Evolutionary conservation across 92 coral and sea anemone genomes (phyloP).

Genomic region (Galaxea fascicularis): DNA sequence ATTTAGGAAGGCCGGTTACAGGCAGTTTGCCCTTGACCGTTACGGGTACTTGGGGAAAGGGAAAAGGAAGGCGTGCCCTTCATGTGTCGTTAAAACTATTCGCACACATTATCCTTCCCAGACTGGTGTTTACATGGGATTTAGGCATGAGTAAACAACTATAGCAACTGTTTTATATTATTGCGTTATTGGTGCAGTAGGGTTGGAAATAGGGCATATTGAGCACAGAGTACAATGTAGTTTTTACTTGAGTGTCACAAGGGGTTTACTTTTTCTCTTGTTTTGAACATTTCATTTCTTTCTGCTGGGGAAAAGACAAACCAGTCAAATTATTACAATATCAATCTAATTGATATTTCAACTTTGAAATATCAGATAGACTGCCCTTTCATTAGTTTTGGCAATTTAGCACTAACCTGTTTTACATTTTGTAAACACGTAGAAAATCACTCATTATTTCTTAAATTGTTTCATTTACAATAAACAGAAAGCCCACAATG

Average conservation of each 20-base stretch:
- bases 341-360: not conserved
- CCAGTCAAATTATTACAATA: not conserved
- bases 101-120: conserved; percentile 40
- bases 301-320: not conserved
- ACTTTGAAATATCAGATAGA: not conserved
- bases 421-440: not conserved
- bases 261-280: not conserved
- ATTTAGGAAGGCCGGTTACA: conserved; percentile 58
- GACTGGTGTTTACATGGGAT: conserved; percentile 41
- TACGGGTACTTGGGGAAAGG: conserved; percentile 60
- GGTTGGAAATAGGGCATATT: not conserved
- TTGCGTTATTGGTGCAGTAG: not conserved
- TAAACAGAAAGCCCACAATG: not conserved
- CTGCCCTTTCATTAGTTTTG: not conserved
- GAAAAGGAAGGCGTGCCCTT: conserved; percentile 62
- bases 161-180: not conserved
- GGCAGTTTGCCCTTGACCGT: conserved; percentile 42
- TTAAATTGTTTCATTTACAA: not conserved
- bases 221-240: not conserved
- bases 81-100: conserved; percentile 56
- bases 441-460: not conserved
- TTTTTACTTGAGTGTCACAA: not conserved
- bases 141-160: conserved; percentile 4
- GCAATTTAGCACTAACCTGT: not conserved
- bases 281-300: not conserved